Percentiles rank a stretch among this genome's conserved stretches.
These are phyloP conservation scores for Trididemnum clinides DNA, from an alignment of 23 tunicate genomes.

Conservation along the genomic window DNA sequence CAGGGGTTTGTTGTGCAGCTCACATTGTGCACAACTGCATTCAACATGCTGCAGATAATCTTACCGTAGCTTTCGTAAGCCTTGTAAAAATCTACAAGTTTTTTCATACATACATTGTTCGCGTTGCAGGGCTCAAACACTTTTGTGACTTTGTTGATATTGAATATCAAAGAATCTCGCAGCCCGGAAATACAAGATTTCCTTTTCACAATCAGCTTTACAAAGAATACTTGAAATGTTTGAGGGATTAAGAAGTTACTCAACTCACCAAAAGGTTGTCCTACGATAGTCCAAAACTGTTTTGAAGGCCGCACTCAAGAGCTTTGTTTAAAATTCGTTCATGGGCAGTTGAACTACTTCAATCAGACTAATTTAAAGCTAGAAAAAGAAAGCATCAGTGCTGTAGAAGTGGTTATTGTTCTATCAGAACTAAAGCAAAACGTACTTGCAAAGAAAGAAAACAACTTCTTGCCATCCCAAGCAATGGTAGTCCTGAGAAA, in stretches of 20 bases:
- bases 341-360: conserved; percentile 44
- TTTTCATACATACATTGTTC: conserved; percentile 31
- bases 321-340: conserved; percentile 40
- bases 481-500: conserved; percentile 53
- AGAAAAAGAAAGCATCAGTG: conserved; percentile 47
- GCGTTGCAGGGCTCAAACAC: conserved; percentile 34
- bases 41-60: conserved; percentile 50
- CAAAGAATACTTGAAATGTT: conserved; percentile 47
- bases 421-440: conserved; percentile 59
- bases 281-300: conserved; percentile 27
- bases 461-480: conserved; percentile 48
- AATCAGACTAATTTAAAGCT: conserved; percentile 51
- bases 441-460: conserved; percentile 60
- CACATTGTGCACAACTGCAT: conserved; percentile 35
- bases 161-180: conserved; percentile 40
- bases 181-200: conserved; percentile 44
- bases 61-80: conserved; percentile 28
- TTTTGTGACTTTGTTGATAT: conserved; percentile 16
- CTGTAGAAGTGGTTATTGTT: conserved; percentile 36
- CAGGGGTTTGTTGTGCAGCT: too few relatives aligned
- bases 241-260: conserved; percentile 39
- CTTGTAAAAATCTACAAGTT: conserved; percentile 43
- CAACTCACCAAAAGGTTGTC: conserved; percentile 44
- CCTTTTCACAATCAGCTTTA: conserved; percentile 34
- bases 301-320: conserved; percentile 40